A percentile compares a stretch with the other conserved stretches of the same genome.
These are phyloP conservation scores for Daboia siamensis DNA, from an alignment of 2,113 vertebrate genomes.

Conservation along the genomic window DNA sequence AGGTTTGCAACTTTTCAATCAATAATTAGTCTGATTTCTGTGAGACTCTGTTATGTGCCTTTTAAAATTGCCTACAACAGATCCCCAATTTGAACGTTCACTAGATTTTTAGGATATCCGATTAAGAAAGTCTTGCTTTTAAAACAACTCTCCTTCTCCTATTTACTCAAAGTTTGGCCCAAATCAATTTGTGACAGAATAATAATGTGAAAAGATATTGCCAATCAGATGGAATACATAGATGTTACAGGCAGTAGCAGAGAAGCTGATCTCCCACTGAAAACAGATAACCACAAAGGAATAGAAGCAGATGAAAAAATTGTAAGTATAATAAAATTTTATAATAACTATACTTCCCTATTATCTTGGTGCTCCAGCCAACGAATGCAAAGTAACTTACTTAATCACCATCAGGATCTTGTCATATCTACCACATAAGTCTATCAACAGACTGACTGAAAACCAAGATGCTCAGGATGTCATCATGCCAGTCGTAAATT, in stretches of 20 bases:
- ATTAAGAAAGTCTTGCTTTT: background rate
- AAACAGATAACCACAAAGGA: background rate
- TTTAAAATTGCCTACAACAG: background rate
- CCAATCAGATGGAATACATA: background rate
- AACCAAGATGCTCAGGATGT: background rate
- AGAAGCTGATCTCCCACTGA: background rate
- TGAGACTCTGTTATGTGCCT: background rate
- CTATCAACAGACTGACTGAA: background rate
- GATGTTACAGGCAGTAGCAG: background rate
- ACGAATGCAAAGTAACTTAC: background rate
- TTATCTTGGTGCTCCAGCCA: background rate
- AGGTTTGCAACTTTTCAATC: background rate
- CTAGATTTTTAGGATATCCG: background rate
- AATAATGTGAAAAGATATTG: background rate
- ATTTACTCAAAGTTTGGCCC: background rate
- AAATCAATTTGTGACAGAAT: background rate
- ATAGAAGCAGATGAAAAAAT: background rate
- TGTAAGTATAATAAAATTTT: background rate
- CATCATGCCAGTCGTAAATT: background rate
- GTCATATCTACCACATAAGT: background rate
- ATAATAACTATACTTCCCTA: background rate
- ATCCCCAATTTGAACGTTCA: background rate
- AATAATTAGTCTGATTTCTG: background rate
- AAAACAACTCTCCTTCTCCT: background rate
- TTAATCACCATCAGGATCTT: background rate